Evolutionary conservation across 2,113 vertebrate species (phyloP).

Genomic region (Lampris megalopsis): DNA sequence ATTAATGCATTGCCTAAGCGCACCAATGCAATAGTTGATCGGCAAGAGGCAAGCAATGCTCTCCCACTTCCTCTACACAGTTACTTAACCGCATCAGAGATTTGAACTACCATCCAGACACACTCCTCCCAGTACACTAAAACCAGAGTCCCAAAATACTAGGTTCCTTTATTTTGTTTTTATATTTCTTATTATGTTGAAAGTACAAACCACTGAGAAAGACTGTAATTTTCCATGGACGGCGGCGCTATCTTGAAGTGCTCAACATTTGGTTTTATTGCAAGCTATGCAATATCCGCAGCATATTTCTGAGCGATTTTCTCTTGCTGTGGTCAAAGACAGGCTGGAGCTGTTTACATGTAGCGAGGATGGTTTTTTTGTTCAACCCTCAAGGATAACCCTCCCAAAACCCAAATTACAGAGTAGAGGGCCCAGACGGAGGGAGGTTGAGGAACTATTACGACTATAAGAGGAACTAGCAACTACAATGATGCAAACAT

Average conservation of each 20-base stretch:
- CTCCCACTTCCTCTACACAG: too few relatives aligned
- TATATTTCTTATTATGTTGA: constrained; percentile 33
- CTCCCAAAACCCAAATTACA: constrained; percentile 74
- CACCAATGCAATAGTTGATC: too few relatives aligned
- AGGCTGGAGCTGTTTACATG: constrained; percentile 38
- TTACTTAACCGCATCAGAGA: too few relatives aligned
- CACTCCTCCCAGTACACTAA: not conserved
- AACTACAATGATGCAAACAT: constrained; percentile 27
- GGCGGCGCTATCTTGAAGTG: constrained; percentile 44
- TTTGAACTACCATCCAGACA: not conserved
- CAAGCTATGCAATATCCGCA: constrained; percentile 45
- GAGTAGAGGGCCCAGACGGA: constrained; percentile 30
- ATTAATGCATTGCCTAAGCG: too few relatives aligned
- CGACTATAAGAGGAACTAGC: not conserved
- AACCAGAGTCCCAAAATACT: constrained; percentile 14
- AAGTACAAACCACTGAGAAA: constrained; percentile 49
- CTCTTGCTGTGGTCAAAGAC: constrained; percentile 49
- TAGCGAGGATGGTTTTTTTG: constrained; percentile 25
- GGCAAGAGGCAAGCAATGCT: too few relatives aligned
- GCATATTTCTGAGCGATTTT: constrained; percentile 30
- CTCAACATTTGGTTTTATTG: constrained; percentile 42
- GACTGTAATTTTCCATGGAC: constrained; percentile 59
- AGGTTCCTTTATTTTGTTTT: constrained; percentile 45
- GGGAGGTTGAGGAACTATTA: constrained; percentile 1
- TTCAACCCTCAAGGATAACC: constrained; percentile 49